These are phyloP conservation scores for Teleogryllus oceanicus DNA, from an alignment of 2,888 invertebrate genomes.

Conservation along the genomic window DNA sequence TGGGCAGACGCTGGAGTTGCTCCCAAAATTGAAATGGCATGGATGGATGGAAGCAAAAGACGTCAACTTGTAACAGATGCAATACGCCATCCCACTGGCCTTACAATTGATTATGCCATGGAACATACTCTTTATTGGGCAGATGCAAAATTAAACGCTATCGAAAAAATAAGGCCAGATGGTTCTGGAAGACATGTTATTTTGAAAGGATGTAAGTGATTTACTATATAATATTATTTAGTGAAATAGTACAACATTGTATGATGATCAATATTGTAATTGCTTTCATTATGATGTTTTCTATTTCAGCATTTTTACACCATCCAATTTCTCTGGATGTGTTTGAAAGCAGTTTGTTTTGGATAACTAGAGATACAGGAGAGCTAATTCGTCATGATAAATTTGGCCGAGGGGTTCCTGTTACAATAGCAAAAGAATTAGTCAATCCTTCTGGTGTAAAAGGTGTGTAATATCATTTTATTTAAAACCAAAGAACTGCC, in stretches of 20 bases:
- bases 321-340: constrained; percentile 88
- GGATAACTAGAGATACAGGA: constrained; percentile 87
- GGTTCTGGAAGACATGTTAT: constrained; percentile 72
- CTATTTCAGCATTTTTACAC: constrained; percentile 50
- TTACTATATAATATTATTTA: background rate
- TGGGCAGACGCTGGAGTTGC: constrained; percentile 91
- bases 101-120: constrained; percentile 87
- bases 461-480: constrained; percentile 49
- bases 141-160: constrained; percentile 86
- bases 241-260: background rate
- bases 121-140: constrained; percentile 92
- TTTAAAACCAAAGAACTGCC: too few species aligned
- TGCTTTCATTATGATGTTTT: constrained; percentile 5
- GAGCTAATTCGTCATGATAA: constrained; percentile 89
- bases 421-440: constrained; percentile 75
- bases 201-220: constrained; percentile 57
- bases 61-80: constrained; percentile 75
- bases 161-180: constrained; percentile 81
- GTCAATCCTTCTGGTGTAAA: constrained; percentile 83
- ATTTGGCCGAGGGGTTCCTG: constrained; percentile 91
- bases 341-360: constrained; percentile 89
- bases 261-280: background rate
- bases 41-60: constrained; percentile 95
- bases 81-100: constrained; percentile 81
- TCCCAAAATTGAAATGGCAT: constrained; percentile 90